Evolutionary conservation across 2,888 invertebrate genomes (phyloP), one percentile per base, ranked within the genome.

Genomic region (Pandemis cinnamomeana): DNA sequence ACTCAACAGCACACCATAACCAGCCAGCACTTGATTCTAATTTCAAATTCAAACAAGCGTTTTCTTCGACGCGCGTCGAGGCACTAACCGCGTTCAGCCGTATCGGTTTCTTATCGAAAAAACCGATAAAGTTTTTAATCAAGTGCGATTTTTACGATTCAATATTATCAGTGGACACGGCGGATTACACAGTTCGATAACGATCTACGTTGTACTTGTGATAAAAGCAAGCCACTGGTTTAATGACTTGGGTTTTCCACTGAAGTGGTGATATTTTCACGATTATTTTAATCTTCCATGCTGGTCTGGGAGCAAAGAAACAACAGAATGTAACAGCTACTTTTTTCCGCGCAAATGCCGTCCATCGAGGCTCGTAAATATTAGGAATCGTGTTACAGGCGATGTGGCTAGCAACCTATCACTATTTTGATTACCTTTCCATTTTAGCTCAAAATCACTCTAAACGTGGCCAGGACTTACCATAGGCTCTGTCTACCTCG

Each of bases 141-240:
- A 88, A 86, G 88, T 87, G 88, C 90, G 90, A 91, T 92, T 93
- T 92, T 93, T 93, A 92, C 90, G 92, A 93, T 90, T 86, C 80
- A 78, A 80, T 77, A 79, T 88, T 93, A 93, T 92, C 92, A 85
- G 79, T 84, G 85, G 92, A 93, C 93, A 93, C 87, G 92, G 83
- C 84, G 93, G 93, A 93, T 93, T 93, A 93, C 93, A 92, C 81
- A 87, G 77, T 75, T 69, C 84, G 93, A 93, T 93, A 91, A 82
- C 83, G 83, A 93, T 93, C 92, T 85, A 85, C 85, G 68, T 69
- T 73, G 85, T 85, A 85, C 85, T 83, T 85, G 83, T 85, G 84
- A 84, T 84, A 79, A 71, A 64, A 83, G 84, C 86, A 79, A 75
- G 78, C 73, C 75, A 79, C 83, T 82, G 78, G 70, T 62, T 72